Evolutionary conservation across 2,888 invertebrate genomes (phyloP), one percentile per base, ranked within the genome.

Genomic region (Xestia c-nigrum): DNA sequence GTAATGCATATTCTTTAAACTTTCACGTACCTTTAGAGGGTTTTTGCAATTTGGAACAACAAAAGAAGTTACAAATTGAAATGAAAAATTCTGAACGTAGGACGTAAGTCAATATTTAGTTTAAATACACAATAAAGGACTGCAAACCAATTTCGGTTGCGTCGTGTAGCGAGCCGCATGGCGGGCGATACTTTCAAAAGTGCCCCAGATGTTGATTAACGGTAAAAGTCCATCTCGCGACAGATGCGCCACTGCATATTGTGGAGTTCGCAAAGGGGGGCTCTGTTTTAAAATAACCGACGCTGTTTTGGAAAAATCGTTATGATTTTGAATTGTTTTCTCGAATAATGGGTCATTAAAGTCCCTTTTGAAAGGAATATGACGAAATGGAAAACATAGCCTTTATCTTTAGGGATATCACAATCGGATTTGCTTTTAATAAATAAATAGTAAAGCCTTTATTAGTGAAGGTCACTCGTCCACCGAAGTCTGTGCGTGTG

Each of bases 141-240:
- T 91, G 91, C 91, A 94, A 91, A 91, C 91, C 91, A 91, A 94
- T 94, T 95, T 94, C 89, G 92, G 93, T 90, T 81, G 85, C 83
- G 90, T 89, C 84, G 90, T 85, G 87, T 83, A 88, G 85, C 88
- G 84, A 87, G 80, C 76, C 78, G 82, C 81, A 81, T 78, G 72
- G 74, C 86, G 82, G 84, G 87, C 90, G 92, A 90, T 93, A 96
- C 96, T 96, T 96, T 96, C 96, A 94, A 96, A 96, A 95, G 92
- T 96, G 96, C 93, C 96, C 96, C 95, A 96, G 96, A 94, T 96
- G 96, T 90, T 92, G 92, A 90, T 86, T 95, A 96, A 96, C 96
- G 96, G 96, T 95, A 94, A 88, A 90, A 92, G 90, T 89, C 90
- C 93, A 94, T 93, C 94, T 91, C 93, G 92, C 93, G 94, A 95